These are phyloP conservation scores for Cyanoliseus patagonus DNA, from an alignment of 2,113 vertebrate genomes.

Conservation along the genomic window DNA sequence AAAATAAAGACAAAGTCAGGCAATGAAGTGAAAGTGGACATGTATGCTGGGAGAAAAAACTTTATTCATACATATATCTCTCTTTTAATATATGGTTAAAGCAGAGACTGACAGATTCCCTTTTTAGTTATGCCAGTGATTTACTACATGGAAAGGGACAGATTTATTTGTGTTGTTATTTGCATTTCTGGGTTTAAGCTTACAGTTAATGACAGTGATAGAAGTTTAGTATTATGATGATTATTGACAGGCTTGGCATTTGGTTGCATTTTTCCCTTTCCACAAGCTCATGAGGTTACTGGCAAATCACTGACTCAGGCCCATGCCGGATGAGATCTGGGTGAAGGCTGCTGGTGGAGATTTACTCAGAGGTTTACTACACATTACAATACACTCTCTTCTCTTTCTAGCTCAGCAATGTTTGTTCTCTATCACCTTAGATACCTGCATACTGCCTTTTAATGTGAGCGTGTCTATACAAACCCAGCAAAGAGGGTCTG, in stretches of 20 bases:
- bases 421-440: background rate
- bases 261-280: background rate
- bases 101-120: background rate
- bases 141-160: background rate
- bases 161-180: background rate
- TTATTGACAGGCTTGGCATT: accelerated
- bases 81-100: background rate
- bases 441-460: too few species aligned
- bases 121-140: background rate
- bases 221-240: background rate
- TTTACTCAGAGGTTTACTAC: accelerated
- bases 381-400: accelerated
- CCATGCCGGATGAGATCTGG: accelerated
- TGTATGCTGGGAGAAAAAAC: background rate
- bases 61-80: background rate
- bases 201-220: background rate
- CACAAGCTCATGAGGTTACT: background rate
- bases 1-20: background rate
- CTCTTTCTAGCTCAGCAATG: background rate
- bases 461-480: accelerated
- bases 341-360: background rate
- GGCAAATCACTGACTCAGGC: accelerated
- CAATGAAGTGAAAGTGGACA: background rate
- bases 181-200: background rate
- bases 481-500: accelerated